Evolutionary conservation across 2,113 vertebrate species (phyloP), one percentile per base, ranked within the genome.

Genomic region (Lasiurus borealis): DNA sequence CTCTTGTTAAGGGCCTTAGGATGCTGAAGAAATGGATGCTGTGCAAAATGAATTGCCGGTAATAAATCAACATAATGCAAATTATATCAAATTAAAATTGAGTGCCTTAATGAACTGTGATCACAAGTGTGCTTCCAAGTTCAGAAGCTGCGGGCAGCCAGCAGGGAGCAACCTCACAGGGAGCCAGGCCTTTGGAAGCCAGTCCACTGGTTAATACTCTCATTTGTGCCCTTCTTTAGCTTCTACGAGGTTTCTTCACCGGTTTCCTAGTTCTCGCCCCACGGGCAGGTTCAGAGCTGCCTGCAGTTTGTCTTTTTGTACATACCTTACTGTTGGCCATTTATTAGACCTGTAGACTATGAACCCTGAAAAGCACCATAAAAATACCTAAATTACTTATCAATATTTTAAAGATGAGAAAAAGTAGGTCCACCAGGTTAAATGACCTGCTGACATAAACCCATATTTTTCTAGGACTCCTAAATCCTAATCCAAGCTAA

Each of bases 61-160:
- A 72, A 93, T 69, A 77, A 90, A 94, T 96, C 85, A 94, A 34
- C 48, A 31, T 57, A 85, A 69, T 14, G 14, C 50, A 73, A 91
- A 91, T 59, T 14, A 23, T 10, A 23, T 91, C 76, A 59, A 66
- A 85, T 84, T 91, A 93, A 95, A 92, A 93, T 15, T 3, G 6
- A 78, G 86, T 59, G 31, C 57, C 69, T 76, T n/a, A 88, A 77
- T 21, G 82, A 88, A 62, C 82, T 62, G 71, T 21, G 46, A 36
- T 82, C 50, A 44, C 29, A 71, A n/a, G 13, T 15, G 21, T 16
- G 19, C 77, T 59, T 15, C 14, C 88, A 36, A 46, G 40, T 11
- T 15, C 59, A 77, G 90, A 85, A 57, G 48, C 19, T 3, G 9
- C 29, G 1, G 0, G 1, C 12, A 31, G 57, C 21, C 34, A 68